Evolutionary conservation across 2,888 invertebrate genomes (phyloP).

Genomic region (Spilarctia lutea): DNA sequence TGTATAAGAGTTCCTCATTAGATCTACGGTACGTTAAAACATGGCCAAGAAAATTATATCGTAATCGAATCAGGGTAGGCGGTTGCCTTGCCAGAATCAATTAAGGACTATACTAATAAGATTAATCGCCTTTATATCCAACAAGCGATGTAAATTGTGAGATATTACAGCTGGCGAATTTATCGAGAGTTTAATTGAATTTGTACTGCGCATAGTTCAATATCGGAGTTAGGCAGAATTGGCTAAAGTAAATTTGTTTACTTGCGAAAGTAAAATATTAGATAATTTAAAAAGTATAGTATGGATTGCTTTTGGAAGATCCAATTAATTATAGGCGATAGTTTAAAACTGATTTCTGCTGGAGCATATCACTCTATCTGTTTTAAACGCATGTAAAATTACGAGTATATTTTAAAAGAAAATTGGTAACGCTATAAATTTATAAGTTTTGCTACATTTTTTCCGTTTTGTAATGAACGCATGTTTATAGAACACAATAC

Average conservation of each 20-base stretch:
- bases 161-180: constrained; percentile 42
- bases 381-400: too few relatives aligned
- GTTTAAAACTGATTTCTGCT: too few relatives aligned
- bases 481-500: background rate
- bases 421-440: too few relatives aligned
- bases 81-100: constrained; percentile 34
- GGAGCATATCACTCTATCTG: too few relatives aligned
- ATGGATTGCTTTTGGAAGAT: background rate
- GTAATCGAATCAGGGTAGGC: constrained; percentile 21
- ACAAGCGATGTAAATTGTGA: constrained; percentile 44
- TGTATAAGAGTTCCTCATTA: too few relatives aligned
- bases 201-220: constrained; percentile 31
- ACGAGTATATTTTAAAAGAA: too few relatives aligned
- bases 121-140: constrained; percentile 49
- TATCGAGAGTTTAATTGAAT: constrained; percentile 38
- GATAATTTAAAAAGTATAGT: background rate
- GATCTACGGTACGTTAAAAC: background rate
- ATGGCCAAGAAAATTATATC: constrained; percentile 20
- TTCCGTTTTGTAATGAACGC: too few relatives aligned
- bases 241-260: background rate
- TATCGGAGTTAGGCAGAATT: background rate
- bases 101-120: constrained; percentile 43
- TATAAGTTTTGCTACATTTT: too few relatives aligned
- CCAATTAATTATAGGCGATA: background rate
- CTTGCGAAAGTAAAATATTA: background rate